Evolutionary conservation across 2,113 vertebrate species (phyloP).

Genomic region (Lipophrys pholis): DNA sequence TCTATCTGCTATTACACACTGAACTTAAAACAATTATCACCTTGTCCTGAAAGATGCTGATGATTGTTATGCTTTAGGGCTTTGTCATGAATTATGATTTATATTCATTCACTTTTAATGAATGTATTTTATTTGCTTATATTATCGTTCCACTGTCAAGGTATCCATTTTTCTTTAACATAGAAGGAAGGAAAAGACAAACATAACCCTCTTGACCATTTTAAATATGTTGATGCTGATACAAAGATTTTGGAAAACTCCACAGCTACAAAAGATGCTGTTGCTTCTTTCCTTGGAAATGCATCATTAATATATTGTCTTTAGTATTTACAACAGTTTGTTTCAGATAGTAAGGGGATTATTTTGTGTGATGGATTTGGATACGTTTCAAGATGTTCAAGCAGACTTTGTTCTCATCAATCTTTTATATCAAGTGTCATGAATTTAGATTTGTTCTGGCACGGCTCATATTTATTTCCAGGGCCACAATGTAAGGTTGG

Average conservation of each 20-base stretch:
- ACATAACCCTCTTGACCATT: neutral
- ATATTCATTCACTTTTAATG: too few relatives aligned
- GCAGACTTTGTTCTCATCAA: neutral
- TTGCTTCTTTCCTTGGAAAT: neutral
- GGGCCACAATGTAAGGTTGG: too few relatives aligned
- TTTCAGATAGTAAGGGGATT: neutral
- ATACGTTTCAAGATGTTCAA: neutral
- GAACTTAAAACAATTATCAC: too few relatives aligned
- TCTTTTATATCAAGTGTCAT: neutral
- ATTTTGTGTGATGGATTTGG: neutral
- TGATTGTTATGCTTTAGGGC: neutral
- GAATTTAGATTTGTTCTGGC: too few relatives aligned
- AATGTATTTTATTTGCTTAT: neutral
- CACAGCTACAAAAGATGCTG: neutral
- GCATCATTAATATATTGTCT: neutral
- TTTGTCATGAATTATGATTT: neutral
- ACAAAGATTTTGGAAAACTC: neutral
- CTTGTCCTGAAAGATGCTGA: slow-evolving; percentile 8
- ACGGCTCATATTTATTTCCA: too few relatives aligned
- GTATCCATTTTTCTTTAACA: neutral
- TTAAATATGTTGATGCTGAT: neutral
- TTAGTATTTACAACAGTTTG: neutral
- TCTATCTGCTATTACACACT: neutral
- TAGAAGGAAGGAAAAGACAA: neutral
- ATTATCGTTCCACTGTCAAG: neutral